Conservation (phyloP, 2,888 invertebrate species). For the Tinea trinotella region DNA sequence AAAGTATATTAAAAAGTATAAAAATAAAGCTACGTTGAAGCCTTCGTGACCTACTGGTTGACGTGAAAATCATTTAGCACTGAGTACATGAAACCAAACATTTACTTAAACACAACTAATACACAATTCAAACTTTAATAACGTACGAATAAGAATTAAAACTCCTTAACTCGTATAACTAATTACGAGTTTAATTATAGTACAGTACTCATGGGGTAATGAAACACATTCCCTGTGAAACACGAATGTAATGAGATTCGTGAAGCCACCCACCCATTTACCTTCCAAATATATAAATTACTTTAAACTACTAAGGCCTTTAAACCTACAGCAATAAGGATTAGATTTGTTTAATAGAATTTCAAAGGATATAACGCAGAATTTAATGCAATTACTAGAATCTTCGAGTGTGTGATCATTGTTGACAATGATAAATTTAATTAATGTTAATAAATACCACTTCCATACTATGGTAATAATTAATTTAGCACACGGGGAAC, state of each 20-base stretch:
- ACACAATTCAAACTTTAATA: background rate
- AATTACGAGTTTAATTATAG: background rate
- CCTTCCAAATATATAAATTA: background rate
- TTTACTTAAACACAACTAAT: background rate
- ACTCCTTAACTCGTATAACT: background rate
- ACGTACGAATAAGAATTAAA: background rate
- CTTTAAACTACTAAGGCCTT: background rate
- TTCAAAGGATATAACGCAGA: background rate
- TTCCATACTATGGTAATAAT: background rate
- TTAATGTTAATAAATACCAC: background rate
- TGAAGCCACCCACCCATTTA: background rate
- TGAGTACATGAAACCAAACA: background rate
- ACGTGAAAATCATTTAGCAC: background rate
- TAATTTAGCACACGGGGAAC: background rate
- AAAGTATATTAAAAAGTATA: background rate
- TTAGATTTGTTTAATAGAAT: background rate
- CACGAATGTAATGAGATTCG: slow-evolving; percentile 12
- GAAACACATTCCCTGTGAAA: slow-evolving; percentile 3
- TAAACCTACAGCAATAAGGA: background rate
- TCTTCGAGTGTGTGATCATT: background rate
- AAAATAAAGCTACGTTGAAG: background rate
- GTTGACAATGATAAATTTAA: background rate
- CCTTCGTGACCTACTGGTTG: background rate
- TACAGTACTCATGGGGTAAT: slow-evolving; percentile 4
- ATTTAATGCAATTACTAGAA: background rate